Conservation (phyloP, 2,113 vertebrate species). For the Illadopsis cleaveri region DNA sequence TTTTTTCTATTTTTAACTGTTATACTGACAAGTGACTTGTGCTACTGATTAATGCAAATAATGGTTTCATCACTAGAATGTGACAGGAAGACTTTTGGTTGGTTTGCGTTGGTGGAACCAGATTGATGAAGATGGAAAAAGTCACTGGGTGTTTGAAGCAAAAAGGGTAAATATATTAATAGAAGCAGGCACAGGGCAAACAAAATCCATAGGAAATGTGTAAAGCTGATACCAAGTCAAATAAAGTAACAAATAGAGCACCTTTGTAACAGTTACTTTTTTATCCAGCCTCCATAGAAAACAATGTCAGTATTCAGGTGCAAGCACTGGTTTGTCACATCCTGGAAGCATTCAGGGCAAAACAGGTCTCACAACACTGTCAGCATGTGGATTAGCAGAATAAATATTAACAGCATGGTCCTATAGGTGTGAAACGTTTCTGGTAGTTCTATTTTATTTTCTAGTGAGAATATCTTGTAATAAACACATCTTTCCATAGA, state of each 20-base stretch:
- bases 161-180: constrained; percentile 72
- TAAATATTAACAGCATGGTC: neutral
- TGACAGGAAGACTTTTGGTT: constrained; percentile 85
- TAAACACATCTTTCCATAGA: neutral
- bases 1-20: neutral
- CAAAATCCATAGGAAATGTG: neutral
- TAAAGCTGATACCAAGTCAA: neutral
- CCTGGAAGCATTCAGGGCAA: neutral
- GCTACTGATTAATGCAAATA: constrained; percentile 2
- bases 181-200: neutral
- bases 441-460: neutral
- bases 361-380: neutral
- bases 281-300: neutral
- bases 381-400: neutral
- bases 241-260: neutral
- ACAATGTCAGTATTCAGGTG: neutral
- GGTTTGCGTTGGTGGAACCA: constrained; percentile 91
- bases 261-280: neutral
- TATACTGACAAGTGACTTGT: neutral
- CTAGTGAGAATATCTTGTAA: neutral
- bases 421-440: neutral
- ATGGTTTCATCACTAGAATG: constrained; percentile 75
- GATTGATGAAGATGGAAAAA: constrained; percentile 88
- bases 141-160: constrained; percentile 89
- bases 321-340: neutral